Evolutionary conservation across 1,140 invertebrate species (phyloP).

Genomic region (Harpegnathos saltator): DNA sequence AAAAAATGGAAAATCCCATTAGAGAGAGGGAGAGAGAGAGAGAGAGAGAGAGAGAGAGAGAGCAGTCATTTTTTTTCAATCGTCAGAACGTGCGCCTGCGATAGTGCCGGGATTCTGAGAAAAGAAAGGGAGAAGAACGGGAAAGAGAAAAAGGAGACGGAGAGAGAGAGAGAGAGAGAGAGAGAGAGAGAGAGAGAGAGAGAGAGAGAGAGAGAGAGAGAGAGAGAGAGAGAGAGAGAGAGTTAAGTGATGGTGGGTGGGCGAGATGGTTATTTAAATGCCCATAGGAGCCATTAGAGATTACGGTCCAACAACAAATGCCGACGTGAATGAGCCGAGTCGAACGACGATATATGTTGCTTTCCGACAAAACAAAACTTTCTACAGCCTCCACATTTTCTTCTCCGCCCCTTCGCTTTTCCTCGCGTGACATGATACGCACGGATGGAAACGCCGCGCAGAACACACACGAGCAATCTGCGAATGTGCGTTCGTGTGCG

Average conservation of each 20-base stretch:
- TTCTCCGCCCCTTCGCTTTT: slow-evolving; percentile 20
- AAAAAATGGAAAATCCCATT: slow-evolving; percentile 71
- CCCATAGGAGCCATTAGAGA: slow-evolving; percentile 76
- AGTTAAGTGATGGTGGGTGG: slow-evolving; percentile 76
- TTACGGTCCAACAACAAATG: slow-evolving; percentile 75
- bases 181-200: slow-evolving; percentile 61
- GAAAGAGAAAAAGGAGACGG: too few relatives aligned
- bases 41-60: slow-evolving; percentile 10
- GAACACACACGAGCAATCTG: background rate
- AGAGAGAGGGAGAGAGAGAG: slow-evolving; percentile 33
- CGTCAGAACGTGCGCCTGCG: slow-evolving; percentile 55
- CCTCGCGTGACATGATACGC: slow-evolving; percentile 16
- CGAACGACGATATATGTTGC: slow-evolving; percentile 66
- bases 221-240: slow-evolving; percentile 50
- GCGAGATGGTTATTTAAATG: slow-evolving; percentile 77
- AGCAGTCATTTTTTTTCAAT: slow-evolving; percentile 62
- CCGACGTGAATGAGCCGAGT: slow-evolving; percentile 56
- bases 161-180: slow-evolving; percentile 56
- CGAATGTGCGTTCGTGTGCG: background rate
- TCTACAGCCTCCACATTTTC: slow-evolving; percentile 10
- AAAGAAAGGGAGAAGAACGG: slow-evolving; percentile 39
- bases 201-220: slow-evolving; percentile 62
- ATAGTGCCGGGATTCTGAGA: slow-evolving; percentile 65
- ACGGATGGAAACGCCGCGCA: slow-evolving; percentile 1
- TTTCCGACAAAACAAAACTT: slow-evolving; percentile 63